phyloP scores from a whole-genome alignment of 2,888 invertebrate species.

The Crocallis elinguaria region DNA sequence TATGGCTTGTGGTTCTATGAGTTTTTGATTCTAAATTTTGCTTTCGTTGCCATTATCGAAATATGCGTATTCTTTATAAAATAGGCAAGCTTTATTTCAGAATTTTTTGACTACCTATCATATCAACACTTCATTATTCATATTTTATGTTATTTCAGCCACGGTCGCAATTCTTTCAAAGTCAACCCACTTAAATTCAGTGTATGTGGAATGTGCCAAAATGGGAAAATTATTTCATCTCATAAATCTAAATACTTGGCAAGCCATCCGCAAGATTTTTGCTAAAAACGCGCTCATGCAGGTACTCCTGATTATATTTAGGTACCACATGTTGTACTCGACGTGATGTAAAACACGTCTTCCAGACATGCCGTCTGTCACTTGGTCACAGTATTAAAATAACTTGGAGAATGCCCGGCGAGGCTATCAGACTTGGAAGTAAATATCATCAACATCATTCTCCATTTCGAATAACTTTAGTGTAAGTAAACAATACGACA shows the following conservation, averaged over 20 bases:
- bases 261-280: not conserved
- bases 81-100: not conserved
- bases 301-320: not conserved
- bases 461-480: not conserved
- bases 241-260: conserved; percentile 1
- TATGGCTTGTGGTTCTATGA: not conserved
- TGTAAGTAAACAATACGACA: not conserved
- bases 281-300: not conserved
- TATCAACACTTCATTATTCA: too few relatives aligned
- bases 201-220: not conserved
- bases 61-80: not conserved
- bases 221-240: not conserved
- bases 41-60: too few relatives aligned
- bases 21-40: not conserved
- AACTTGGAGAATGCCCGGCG: not conserved
- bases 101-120: too few relatives aligned
- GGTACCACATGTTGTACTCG: not conserved
- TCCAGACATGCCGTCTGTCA: conserved; percentile 1
- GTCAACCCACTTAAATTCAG: not conserved
- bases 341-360: not conserved
- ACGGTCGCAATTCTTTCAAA: not conserved
- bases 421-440: not conserved
- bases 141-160: not conserved
- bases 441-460: not conserved
- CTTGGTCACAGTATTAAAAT: not conserved